A percentile compares a stretch with the other conserved stretches of the same genome.
These are phyloP conservation scores for Esox masquinongy DNA, from an alignment of 2,797 vertebrate species.

Conservation along the genomic window DNA sequence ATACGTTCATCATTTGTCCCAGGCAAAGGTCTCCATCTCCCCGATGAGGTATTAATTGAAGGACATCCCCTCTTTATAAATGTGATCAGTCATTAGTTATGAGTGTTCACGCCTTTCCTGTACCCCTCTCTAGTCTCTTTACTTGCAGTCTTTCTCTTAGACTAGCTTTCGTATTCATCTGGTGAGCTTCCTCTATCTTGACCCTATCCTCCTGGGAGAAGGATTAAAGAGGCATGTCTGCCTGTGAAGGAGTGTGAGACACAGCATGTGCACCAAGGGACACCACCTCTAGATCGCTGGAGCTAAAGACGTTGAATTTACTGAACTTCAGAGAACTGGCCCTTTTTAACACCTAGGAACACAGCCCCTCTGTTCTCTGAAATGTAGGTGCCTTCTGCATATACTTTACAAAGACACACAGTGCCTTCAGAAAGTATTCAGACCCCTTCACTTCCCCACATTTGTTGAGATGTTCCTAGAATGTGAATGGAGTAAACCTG, in stretches of 20 bases:
- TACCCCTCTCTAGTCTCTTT: not conserved
- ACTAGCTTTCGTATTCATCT: not conserved
- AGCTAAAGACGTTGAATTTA: constrained; percentile 1
- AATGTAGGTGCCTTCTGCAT: not conserved
- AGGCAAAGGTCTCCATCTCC: not conserved
- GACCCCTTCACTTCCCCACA: not conserved
- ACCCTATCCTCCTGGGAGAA: not conserved
- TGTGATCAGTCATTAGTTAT: not conserved
- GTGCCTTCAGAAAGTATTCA: constrained; percentile 1
- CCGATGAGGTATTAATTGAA: not conserved
- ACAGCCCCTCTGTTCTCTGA: not conserved
- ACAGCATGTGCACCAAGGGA: not conserved
- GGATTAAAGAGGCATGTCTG: not conserved
- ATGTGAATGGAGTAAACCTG: not conserved
- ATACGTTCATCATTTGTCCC: not conserved
- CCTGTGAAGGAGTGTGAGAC: not conserved
- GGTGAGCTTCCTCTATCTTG: not conserved
- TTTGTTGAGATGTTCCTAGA: not conserved
- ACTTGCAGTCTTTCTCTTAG: not conserved
- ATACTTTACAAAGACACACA: not conserved
- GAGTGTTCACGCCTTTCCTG: not conserved
- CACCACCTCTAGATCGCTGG: not conserved
- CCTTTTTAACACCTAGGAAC: not conserved
- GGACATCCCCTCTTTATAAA: not conserved
- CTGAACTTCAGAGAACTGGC: not conserved